phyloP scores from a whole-genome alignment of 2,113 vertebrate genomes.

The Silurus glanis region DNA sequence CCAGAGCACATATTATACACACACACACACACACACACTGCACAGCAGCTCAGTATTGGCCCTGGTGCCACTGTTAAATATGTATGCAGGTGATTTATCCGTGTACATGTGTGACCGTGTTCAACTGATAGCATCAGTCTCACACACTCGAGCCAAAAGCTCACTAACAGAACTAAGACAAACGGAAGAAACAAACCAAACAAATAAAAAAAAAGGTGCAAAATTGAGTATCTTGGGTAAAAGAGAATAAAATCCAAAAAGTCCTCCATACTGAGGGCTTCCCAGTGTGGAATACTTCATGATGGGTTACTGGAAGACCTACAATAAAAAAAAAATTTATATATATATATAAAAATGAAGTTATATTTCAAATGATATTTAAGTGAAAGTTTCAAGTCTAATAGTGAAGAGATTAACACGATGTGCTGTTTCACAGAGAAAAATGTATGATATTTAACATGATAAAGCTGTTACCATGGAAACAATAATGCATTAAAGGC shows the following conservation, averaged over 20 bases:
- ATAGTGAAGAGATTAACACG: too few species aligned
- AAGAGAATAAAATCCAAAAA: neutral
- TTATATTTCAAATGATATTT: too few species aligned
- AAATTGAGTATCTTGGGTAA: too few species aligned
- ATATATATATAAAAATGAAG: too few species aligned
- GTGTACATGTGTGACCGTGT: neutral
- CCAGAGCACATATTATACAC: neutral
- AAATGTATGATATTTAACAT: too few species aligned
- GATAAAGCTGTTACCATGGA: neutral
- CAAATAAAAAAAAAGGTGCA: neutral
- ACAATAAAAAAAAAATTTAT: neutral
- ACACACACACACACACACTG: too few species aligned
- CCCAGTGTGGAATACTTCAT: neutral
- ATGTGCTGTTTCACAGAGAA: too few species aligned
- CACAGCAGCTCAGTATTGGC: neutral
- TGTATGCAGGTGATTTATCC: neutral
- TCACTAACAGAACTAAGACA: neutral
- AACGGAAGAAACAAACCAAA: neutral
- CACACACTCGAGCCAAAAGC: neutral
- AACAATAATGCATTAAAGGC: neutral
- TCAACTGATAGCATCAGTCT: neutral
- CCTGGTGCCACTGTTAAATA: neutral
- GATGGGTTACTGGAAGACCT: neutral
- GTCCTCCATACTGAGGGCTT: neutral
- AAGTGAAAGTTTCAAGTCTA: too few species aligned